phyloP scores from a whole-genome alignment of 2,113 vertebrate species.

The Anolis sagrei region DNA sequence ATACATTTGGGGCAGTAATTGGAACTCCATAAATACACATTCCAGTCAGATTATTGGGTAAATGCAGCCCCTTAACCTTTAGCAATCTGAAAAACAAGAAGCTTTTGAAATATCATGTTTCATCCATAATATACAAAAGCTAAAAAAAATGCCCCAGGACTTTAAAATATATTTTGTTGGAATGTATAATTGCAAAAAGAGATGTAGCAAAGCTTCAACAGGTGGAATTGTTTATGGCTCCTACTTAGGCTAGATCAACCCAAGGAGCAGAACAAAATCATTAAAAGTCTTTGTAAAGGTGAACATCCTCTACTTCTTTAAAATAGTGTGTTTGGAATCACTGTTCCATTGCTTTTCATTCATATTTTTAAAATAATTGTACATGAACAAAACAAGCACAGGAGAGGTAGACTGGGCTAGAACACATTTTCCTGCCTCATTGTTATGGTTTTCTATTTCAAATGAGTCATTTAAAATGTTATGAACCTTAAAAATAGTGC shows the following conservation, averaged over 20 bases:
- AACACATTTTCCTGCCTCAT: not conserved
- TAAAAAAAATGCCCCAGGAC: not conserved
- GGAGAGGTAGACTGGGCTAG: not conserved
- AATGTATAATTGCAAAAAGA: not conserved
- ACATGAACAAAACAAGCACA: not conserved
- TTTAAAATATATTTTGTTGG: not conserved
- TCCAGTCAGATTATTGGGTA: conserved; percentile 28
- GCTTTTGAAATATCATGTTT: conserved; percentile 26
- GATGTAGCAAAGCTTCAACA: not conserved
- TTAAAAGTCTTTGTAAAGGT: not conserved
- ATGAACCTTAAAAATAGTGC: not conserved
- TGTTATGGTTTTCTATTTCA: not conserved
- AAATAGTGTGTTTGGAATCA: not conserved
- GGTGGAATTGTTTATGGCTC: conserved; percentile 2
- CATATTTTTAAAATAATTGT: not conserved
- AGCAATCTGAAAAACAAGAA: conserved; percentile 20
- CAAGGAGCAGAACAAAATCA: conserved; percentile 1
- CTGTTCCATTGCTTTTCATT: not conserved
- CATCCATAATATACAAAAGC: not conserved
- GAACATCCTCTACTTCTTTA: not conserved
- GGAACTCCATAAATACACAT: conserved; percentile 43
- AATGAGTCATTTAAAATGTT: not conserved
- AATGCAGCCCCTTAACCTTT: conserved; percentile 20
- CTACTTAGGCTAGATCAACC: not conserved
- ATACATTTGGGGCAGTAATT: conserved; percentile 47